Evolutionary conservation across 2,797 vertebrate species (phyloP).

Genomic region (Rhadinocentrus ornatus): DNA sequence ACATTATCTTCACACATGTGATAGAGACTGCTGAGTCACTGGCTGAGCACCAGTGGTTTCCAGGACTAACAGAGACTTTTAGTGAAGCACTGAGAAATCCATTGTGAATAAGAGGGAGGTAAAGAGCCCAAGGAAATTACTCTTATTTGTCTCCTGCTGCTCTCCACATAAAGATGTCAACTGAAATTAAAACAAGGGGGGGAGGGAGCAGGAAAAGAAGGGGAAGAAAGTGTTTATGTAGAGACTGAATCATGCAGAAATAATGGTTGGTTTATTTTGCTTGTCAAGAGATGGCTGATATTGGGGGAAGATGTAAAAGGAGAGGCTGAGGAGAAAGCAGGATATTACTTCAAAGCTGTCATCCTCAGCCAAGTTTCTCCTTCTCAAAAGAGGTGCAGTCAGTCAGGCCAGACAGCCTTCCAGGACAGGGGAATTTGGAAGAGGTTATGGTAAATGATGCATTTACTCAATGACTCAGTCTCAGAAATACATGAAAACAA

Average conservation of each 20-base stretch:
- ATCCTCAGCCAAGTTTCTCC: slow-evolving; percentile 57
- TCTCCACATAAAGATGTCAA: slow-evolving; percentile 62
- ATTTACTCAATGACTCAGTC: slow-evolving; percentile 34
- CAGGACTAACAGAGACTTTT: slow-evolving; percentile 44
- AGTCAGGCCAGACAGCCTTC: slow-evolving; percentile 4
- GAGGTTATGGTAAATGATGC: slow-evolving; percentile 57
- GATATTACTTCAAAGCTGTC: slow-evolving; percentile 56
- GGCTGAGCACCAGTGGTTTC: slow-evolving; percentile 50
- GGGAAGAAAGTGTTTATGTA: slow-evolving; percentile 62
- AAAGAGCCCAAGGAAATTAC: slow-evolving; percentile 30
- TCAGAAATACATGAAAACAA: slow-evolving; percentile 15
- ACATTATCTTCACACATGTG: slow-evolving; percentile 61
- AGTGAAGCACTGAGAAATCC: slow-evolving; percentile 29
- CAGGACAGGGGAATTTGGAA: slow-evolving; percentile 9
- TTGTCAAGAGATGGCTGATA: slow-evolving; percentile 61
- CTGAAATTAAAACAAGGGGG: slow-evolving; percentile 32
- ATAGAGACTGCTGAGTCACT: slow-evolving; percentile 72
- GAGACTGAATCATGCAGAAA: slow-evolving; percentile 51
- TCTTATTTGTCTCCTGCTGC: slow-evolving; percentile 43
- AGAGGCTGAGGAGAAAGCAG: slow-evolving; percentile 32
- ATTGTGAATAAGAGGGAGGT: slow-evolving; percentile 10
- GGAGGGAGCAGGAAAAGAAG: slow-evolving; percentile 12
- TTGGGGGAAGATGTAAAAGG: slow-evolving; percentile 35
- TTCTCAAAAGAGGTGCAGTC: slow-evolving; percentile 34
- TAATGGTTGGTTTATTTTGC: slow-evolving; percentile 64